Percentiles rank a stretch among this genome's conserved stretches.
Conservation (phyloP, 2,888 invertebrate species). For the Meiosimyza platycephala region DNA sequence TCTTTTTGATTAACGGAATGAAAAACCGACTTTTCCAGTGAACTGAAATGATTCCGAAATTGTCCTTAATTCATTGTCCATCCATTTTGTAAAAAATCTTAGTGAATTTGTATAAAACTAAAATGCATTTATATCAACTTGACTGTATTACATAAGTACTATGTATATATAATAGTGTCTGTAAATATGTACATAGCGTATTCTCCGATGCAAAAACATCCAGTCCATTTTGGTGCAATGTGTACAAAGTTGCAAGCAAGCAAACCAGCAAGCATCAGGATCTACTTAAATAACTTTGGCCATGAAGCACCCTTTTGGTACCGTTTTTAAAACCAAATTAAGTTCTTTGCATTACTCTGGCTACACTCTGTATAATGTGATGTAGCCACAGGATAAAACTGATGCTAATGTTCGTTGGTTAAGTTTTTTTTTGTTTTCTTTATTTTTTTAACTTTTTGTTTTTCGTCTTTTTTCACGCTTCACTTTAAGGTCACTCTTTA, state of each 20-base stretch:
- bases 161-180: not conserved
- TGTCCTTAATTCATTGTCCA: too few relatives aligned
- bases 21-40: too few relatives aligned
- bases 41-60: too few relatives aligned
- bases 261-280: conserved; percentile 27
- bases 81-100: too few relatives aligned
- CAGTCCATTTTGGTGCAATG: conserved; percentile 3
- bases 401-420: conserved; percentile 27
- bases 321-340: conserved; percentile 32
- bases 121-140: not conserved
- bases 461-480: not conserved
- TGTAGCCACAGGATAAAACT: conserved; percentile 33
- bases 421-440: not conserved
- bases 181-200: not conserved
- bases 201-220: not conserved
- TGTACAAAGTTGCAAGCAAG: conserved; percentile 8
- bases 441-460: not conserved
- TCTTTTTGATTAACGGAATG: too few relatives aligned
- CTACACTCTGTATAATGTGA: conserved; percentile 5
- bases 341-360: conserved; percentile 26
- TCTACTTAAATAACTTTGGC: conserved; percentile 31
- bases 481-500: not conserved
- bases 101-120: too few relatives aligned
- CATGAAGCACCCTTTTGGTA: conserved; percentile 17
- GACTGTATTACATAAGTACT: not conserved